phyloP scores from a whole-genome alignment of 2,113 vertebrate genomes.

The Coreoperca whiteheadi region DNA sequence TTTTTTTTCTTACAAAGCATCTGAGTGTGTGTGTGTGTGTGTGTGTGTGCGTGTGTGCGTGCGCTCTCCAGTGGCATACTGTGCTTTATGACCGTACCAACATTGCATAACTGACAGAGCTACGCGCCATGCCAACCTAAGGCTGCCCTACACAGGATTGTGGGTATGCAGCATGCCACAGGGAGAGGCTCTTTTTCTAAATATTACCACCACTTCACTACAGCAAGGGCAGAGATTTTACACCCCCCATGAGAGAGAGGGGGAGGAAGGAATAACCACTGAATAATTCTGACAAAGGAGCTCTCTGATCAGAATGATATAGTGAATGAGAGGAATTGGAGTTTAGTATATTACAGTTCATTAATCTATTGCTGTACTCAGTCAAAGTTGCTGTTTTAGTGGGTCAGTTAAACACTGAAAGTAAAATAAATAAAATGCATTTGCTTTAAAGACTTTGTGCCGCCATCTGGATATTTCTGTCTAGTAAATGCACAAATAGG shows the following conservation, averaged over 20 bases:
- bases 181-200: slow-evolving; percentile 11
- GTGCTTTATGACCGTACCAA: slow-evolving; percentile 31
- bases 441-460: neutral
- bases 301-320: neutral
- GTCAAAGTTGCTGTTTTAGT: neutral
- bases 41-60: neutral
- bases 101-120: slow-evolving; percentile 40
- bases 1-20: neutral
- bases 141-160: slow-evolving; percentile 17
- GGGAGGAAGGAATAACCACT: neutral
- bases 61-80: neutral
- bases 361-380: neutral
- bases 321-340: neutral
- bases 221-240: slow-evolving; percentile 20
- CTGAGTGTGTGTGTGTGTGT: neutral
- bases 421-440: neutral
- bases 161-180: neutral
- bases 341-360: neutral
- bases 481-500: neutral
- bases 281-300: neutral
- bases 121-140: slow-evolving; percentile 26
- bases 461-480: neutral
- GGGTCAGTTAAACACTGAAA: neutral
- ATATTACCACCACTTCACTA: slow-evolving; percentile 14
- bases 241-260: neutral